A percentile compares a stretch with the other conserved stretches of the same genome.
These are phyloP conservation scores for Hipparchia sbordonii DNA, from an alignment of 2,888 invertebrate genomes.

Conservation along the genomic window DNA sequence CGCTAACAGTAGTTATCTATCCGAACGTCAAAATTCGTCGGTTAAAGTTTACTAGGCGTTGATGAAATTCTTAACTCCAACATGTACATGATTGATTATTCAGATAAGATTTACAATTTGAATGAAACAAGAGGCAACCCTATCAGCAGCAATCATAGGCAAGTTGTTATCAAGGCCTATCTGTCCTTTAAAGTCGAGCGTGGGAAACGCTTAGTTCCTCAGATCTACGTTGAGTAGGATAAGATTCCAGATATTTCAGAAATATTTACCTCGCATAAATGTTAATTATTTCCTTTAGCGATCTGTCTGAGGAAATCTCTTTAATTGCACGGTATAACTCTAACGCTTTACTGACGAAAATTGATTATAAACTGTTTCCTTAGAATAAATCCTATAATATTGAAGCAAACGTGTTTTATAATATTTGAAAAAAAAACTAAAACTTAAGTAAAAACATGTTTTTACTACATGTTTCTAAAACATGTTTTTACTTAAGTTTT, in stretches of 20 bases:
- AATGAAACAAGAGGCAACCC: slow-evolving; percentile 16
- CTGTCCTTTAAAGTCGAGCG: slow-evolving; percentile 30
- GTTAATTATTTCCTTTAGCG: slow-evolving; percentile 18
- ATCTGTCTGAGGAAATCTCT: slow-evolving; percentile 17
- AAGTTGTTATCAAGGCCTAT: slow-evolving; percentile 35
- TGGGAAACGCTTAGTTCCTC: slow-evolving; percentile 33
- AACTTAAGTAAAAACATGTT: too few species aligned
- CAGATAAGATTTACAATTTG: neutral
- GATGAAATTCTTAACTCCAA: too few species aligned
- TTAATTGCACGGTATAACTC: slow-evolving; percentile 4
- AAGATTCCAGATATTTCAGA: slow-evolving; percentile 23
- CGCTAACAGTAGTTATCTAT: too few species aligned
- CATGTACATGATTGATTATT: too few species aligned
- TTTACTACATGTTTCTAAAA: too few species aligned
- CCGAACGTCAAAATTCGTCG: too few species aligned
- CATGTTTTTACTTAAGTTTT: too few species aligned
- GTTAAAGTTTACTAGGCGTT: too few species aligned
- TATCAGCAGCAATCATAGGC: slow-evolving; percentile 29
- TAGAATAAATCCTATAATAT: neutral
- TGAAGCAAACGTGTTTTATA: neutral
- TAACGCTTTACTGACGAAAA: neutral
- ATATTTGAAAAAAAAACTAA: neutral
- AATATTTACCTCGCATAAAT: slow-evolving; percentile 10
- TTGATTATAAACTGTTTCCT: neutral
- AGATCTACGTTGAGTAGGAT: slow-evolving; percentile 27